phyloP scores from a whole-genome alignment of 92 coral and sea anemone species.

The Palythoa heliodiscus region DNA sequence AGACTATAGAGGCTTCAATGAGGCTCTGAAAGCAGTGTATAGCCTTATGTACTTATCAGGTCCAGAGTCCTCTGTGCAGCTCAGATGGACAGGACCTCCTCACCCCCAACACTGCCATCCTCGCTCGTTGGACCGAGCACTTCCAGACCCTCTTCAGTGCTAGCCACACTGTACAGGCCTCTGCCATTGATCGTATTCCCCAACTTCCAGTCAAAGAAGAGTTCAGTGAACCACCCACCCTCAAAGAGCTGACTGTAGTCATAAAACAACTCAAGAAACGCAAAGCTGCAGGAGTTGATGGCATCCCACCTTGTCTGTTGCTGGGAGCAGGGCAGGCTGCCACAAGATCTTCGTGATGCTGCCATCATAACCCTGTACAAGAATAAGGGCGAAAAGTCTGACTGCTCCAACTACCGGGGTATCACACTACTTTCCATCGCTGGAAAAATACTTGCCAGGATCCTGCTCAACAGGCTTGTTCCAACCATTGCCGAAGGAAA shows the following conservation, averaged over 20 bases:
- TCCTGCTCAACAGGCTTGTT: too few species aligned
- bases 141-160: conserved; percentile 32
- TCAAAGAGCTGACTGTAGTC: conserved; percentile 18
- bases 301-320: too few species aligned
- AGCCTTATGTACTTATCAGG: conserved; percentile 24
- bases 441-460: too few species aligned
- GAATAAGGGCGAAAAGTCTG: too few species aligned
- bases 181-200: conserved; percentile 11
- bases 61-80: conserved; percentile 33
- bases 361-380: too few species aligned
- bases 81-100: conserved; percentile 15
- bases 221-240: conserved; percentile 6
- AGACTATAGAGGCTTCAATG: conserved; percentile 29
- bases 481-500: too few species aligned
- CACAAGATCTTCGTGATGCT: too few species aligned
- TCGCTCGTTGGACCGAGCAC: conserved; percentile 31
- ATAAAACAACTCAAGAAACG: conserved; percentile 14
- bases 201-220: conserved; percentile 12
- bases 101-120: conserved; percentile 20
- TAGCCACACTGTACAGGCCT: conserved; percentile 15
- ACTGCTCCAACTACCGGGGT: too few species aligned
- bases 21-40: conserved; percentile 40
- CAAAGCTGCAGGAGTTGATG: too few species aligned
- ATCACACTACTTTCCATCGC: too few species aligned
- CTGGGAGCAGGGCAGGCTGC: too few species aligned